Conservation (phyloP, 2,888 invertebrate genomes). For the Drosophila conformis region DNA sequence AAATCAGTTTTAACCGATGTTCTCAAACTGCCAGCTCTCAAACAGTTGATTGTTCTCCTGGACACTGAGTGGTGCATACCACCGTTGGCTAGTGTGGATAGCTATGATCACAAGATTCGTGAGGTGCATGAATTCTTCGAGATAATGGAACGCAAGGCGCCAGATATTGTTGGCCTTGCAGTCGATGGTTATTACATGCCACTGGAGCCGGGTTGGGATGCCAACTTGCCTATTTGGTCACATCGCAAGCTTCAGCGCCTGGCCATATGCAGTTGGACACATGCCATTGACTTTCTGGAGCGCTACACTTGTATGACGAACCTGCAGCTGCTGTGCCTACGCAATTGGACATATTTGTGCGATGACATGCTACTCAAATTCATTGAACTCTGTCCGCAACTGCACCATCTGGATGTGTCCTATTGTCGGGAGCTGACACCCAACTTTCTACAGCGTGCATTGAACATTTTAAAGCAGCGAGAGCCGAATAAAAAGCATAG, state of each 20-base stretch:
- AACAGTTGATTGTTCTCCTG: slow-evolving; percentile 70
- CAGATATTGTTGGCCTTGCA: slow-evolving; percentile 68
- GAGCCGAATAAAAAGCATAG: slow-evolving; percentile 48
- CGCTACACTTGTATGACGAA: slow-evolving; percentile 73
- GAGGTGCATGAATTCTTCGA: slow-evolving; percentile 78
- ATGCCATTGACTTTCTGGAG: slow-evolving; percentile 52
- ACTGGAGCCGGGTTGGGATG: slow-evolving; percentile 64
- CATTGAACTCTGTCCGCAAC: slow-evolving; percentile 65
- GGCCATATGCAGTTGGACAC: slow-evolving; percentile 78
- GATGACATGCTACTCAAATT: slow-evolving; percentile 70
- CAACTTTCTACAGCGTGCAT: slow-evolving; percentile 58
- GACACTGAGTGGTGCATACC: slow-evolving; percentile 71
- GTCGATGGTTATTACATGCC: slow-evolving; percentile 80
- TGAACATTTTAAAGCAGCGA: slow-evolving; percentile 58
- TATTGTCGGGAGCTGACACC: slow-evolving; percentile 72
- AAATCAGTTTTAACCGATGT: slow-evolving; percentile 70
- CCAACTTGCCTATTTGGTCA: slow-evolving; percentile 59
- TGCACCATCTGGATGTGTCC: slow-evolving; percentile 77
- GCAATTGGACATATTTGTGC: slow-evolving; percentile 67
- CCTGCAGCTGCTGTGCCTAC: slow-evolving; percentile 63
- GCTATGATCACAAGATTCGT: slow-evolving; percentile 76
- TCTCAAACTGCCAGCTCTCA: slow-evolving; percentile 68
- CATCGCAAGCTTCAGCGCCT: slow-evolving; percentile 63
- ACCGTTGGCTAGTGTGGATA: slow-evolving; percentile 66
- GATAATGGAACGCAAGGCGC: slow-evolving; percentile 69